Percentiles rank a stretch among this genome's conserved stretches.
Conservation (phyloP, 2,888 invertebrate species). For the Plutella xylostella region DNA sequence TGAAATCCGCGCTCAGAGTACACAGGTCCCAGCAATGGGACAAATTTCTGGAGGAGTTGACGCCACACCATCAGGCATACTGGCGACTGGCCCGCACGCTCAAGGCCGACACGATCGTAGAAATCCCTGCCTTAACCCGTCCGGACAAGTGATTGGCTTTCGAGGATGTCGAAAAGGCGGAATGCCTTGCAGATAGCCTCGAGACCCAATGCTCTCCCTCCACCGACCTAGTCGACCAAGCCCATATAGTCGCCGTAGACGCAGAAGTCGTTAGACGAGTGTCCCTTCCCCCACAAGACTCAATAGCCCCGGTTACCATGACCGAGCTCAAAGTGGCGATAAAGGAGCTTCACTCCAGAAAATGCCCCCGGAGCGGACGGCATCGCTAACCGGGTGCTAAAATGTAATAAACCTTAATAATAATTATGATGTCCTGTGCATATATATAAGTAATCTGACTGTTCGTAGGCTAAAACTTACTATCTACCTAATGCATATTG, state of each 20-base stretch:
- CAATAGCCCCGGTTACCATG: background rate
- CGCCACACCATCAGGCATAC: background rate
- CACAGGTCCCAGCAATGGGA: background rate
- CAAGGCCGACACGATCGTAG: background rate
- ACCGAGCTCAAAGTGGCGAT: background rate
- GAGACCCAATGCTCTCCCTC: background rate
- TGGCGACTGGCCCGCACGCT: background rate
- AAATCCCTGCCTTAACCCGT: background rate
- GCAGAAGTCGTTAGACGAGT: background rate
- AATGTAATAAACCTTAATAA: too few relatives aligned
- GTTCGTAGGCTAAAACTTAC: too few relatives aligned
- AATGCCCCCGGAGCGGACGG: constrained; percentile 12
- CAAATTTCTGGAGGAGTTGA: background rate
- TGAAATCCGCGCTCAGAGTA: background rate
- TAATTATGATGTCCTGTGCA: too few relatives aligned
- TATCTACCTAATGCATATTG: too few relatives aligned
- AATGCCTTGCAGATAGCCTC: background rate
- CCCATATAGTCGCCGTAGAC: background rate
- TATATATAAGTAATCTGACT: too few relatives aligned
- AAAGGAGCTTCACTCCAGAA: constrained; percentile 5
- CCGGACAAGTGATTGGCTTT: background rate
- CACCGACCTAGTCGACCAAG: background rate
- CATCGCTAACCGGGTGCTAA: constrained; percentile 8
- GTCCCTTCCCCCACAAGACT: background rate
- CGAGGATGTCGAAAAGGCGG: background rate